Conservation (phyloP, 1,140 invertebrate species). For the Cylas formicarius region DNA sequence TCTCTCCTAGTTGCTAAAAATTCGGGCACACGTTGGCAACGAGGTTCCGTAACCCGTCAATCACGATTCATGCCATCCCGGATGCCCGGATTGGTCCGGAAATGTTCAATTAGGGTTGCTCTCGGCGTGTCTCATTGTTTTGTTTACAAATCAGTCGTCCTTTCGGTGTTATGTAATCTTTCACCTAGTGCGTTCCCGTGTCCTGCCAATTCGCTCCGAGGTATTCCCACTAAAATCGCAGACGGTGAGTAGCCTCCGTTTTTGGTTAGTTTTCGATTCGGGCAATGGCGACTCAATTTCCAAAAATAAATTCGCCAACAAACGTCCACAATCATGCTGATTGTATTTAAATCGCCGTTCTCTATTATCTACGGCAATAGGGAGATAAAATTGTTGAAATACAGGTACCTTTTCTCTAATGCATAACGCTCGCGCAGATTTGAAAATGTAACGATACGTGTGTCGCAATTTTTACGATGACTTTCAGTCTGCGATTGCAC, state of each 20-base stretch:
- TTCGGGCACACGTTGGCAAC: too few species aligned
- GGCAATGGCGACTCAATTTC: slow-evolving; percentile 12
- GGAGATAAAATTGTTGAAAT: not conserved
- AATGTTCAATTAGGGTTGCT: slow-evolving; percentile 38
- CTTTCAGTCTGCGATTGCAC: too few species aligned
- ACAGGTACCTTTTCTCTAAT: slow-evolving; percentile 9
- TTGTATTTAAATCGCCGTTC: not conserved
- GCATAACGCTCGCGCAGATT: not conserved
- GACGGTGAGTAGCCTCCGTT: slow-evolving; percentile 25
- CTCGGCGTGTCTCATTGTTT: slow-evolving; percentile 23
- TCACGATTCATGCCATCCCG: slow-evolving; percentile 34
- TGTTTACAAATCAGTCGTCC: slow-evolving; percentile 21
- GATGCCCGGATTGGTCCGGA: slow-evolving; percentile 39
- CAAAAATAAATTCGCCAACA: slow-evolving; percentile 10
- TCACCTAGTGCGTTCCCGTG: slow-evolving; percentile 1
- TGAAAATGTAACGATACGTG: slow-evolving; percentile 5
- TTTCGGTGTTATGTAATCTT: slow-evolving; percentile 29
- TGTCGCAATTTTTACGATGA: too few species aligned
- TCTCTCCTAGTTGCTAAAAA: too few species aligned
- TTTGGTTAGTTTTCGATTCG: slow-evolving; percentile 26
- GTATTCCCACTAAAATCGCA: slow-evolving; percentile 7
- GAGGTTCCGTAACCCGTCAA: slow-evolving; percentile 19
- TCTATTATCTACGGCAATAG: not conserved
- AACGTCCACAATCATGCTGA: too few species aligned
- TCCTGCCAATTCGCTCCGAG: not conserved